Percentiles rank a stretch among this genome's conserved stretches.
phyloP scores from a whole-genome alignment of 2,888 invertebrate species.

The Gari tellinella region DNA sequence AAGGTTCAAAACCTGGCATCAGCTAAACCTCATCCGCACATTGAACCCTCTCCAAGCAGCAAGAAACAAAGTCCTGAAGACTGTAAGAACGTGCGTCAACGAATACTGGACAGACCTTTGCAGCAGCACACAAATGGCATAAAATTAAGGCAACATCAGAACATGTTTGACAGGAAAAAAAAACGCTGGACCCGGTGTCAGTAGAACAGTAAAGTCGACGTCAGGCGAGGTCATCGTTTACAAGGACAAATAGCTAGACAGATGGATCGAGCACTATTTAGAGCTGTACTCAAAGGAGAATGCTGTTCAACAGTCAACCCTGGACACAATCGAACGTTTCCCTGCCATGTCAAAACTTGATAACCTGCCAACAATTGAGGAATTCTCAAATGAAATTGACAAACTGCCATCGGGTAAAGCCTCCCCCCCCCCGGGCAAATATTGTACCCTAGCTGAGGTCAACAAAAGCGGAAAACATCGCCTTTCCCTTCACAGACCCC shows the following conservation, averaged over 20 bases:
- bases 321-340: too few species aligned
- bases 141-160: constrained; percentile 3
- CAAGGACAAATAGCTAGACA: constrained; percentile 7
- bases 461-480: constrained; percentile 13
- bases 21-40: constrained; percentile 7
- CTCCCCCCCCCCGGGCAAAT: constrained; percentile 9
- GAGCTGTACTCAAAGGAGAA: background rate
- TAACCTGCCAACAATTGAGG: background rate
- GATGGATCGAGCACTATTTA: too few species aligned
- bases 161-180: constrained; percentile 1
- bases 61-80: too few species aligned
- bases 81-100: background rate
- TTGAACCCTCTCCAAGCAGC: background rate
- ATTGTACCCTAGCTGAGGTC: constrained; percentile 12
- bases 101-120: constrained; percentile 7
- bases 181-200: background rate
- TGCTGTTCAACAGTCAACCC: background rate
- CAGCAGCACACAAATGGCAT: background rate
- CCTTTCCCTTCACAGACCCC: constrained; percentile 8
- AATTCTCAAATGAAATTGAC: constrained; percentile 4
- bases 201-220: constrained; percentile 6
- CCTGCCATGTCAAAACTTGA: constrained; percentile 18
- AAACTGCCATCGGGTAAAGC: constrained; percentile 4
- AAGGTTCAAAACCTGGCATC: constrained; percentile 14
- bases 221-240: constrained; percentile 1